These are phyloP conservation scores for Heterotis niloticus DNA, from an alignment of 2,113 vertebrate genomes.

Conservation along the genomic window DNA sequence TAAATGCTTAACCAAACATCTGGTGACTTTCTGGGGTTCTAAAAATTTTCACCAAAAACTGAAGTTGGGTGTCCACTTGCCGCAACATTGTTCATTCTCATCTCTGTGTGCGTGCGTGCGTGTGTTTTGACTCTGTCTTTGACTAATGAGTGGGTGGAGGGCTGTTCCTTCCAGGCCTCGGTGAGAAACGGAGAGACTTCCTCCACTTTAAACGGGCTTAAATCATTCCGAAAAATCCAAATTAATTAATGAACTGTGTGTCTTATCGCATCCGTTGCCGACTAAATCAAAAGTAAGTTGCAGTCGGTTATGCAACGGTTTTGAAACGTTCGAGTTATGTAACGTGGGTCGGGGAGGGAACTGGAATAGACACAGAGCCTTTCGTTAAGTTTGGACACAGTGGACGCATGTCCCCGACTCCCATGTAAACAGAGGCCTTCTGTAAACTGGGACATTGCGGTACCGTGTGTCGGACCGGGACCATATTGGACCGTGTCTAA, in stretches of 20 bases:
- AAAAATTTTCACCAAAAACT: neutral
- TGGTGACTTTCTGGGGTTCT: neutral
- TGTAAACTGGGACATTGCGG: conserved; percentile 20
- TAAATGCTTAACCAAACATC: neutral
- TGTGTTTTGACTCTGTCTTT: neutral
- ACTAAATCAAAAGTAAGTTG: conserved; percentile 3
- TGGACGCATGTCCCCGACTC: conserved; percentile 20
- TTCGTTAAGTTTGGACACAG: neutral
- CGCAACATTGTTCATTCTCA: neutral
- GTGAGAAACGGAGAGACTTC: conserved; percentile 27
- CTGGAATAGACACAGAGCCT: neutral
- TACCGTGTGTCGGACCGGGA: conserved; percentile 3
- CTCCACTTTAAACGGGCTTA: conserved; percentile 28
- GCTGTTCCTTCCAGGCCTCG: conserved; percentile 30
- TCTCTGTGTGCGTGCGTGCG: neutral
- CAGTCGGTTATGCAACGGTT: conserved; percentile 23
- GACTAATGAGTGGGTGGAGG: conserved; percentile 37
- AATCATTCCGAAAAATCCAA: conserved; percentile 34
- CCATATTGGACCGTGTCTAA: conserved; percentile 44
- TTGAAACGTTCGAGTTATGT: conserved; percentile 13
- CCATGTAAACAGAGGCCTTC: conserved; percentile 26
- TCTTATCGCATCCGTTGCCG: conserved; percentile 30
- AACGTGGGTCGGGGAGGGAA: conserved; percentile 22
- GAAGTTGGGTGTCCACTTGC: neutral
- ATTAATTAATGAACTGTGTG: conserved; percentile 45